A percentile compares a stretch with the other conserved stretches of the same genome.
Conservation (phyloP, 1,140 invertebrate genomes). For the Hylaeus anthracinus region DNA sequence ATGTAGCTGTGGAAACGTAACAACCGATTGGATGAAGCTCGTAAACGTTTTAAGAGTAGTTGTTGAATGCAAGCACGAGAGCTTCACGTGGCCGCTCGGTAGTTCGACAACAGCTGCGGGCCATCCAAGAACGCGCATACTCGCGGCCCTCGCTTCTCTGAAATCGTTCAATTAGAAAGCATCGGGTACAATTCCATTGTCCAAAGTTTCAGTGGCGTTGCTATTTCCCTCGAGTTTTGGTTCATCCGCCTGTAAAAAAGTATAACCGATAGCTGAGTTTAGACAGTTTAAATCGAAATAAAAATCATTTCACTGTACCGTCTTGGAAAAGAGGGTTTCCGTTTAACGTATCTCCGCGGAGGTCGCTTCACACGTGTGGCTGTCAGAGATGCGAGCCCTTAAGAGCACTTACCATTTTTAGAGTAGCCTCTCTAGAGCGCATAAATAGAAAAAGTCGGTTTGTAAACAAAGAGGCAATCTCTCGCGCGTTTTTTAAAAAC, state of each 20-base stretch:
- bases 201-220: slow-evolving; percentile 3
- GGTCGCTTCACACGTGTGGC: not conserved
- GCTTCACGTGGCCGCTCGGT: slow-evolving; percentile 25
- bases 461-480: no score
- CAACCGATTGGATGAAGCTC: slow-evolving; percentile 7
- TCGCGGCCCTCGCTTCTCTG: not conserved
- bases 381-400: not conserved
- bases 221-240: not conserved
- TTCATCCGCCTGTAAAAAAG: not conserved
- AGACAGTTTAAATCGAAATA: no score
- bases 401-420: slow-evolving; percentile 6
- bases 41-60: slow-evolving; percentile 20
- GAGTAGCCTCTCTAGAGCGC: not conserved
- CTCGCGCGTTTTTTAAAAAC: not conserved
- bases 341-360: not conserved
- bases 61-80: slow-evolving; percentile 32
- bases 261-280: no score
- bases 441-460: slow-evolving; percentile 8
- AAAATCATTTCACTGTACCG: not conserved
- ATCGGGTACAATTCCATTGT: not conserved
- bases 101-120: slow-evolving; percentile 55
- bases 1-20: slow-evolving; percentile 12
- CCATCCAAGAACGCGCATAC: slow-evolving; percentile 46
- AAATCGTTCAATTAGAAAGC: slow-evolving; percentile 30
- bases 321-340: not conserved